Base-by-base conservation (phyloP, 2,797 vertebrate genomes). In the Hyperoplus immaculatus region DNA sequence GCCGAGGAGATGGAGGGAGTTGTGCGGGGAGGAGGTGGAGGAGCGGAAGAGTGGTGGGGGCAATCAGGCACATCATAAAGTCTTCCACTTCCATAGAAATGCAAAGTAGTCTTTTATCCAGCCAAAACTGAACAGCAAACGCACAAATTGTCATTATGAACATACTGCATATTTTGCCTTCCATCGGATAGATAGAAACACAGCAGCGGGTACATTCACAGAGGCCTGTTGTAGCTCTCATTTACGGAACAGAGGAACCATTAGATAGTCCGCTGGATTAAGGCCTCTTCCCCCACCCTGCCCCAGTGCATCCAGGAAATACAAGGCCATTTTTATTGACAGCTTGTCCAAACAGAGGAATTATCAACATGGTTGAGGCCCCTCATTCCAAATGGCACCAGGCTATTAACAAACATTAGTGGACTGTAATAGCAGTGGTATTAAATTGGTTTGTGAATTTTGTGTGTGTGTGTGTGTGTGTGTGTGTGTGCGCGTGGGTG, bases 341-440 rank as follows among this genome's bases (percentile, higher is more conserved):
- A 88, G 89, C 86, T 89, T 87, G 91, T 94, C 92, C 83, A 92
- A 88, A 92, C 88, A 93, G 78, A 75, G 89, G 90, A 92, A 94
- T 94, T 91, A 95, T 84, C 88, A 81, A 82, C 87, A 91, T 86
- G 81, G 85, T 73, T 55, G 81, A 88, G 78, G 82, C 81, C 81
- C 29, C 83, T 77, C 42, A 16, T 83, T 93, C 91, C 93, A 93
- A 92, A 92, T 90, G 89, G 89, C 84, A 72, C 79, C 79, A 69
- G 65, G 83, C 87, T 93, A 92, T 93, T 93, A 93, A 85, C 90
- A 91, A 91, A 94, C 90, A 92, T 94, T 91, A 94, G 89, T 88
- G 86, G 84, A 87, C 89, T 89, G 89, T 90, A 93, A 92, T 89
- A 78, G 88, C 85, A 75, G 78, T 77, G 84, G 89, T 87, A 93